Conservation (phyloP, 2,113 vertebrate genomes). For the Pseudorasbora parva region DNA sequence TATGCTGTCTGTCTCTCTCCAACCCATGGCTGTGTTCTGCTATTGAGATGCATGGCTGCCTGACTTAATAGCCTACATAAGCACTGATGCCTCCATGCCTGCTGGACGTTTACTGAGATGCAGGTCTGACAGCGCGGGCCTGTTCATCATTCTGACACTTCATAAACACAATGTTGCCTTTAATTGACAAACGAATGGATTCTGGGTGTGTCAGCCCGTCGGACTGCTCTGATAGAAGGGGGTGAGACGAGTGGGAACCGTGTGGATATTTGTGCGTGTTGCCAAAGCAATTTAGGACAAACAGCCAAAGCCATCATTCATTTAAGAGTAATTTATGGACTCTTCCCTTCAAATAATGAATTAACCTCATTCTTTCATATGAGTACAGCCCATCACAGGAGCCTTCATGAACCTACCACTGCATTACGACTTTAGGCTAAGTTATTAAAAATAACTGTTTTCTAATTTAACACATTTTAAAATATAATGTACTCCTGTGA, state of each 20-base stretch:
- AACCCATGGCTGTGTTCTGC: conserved; percentile 52
- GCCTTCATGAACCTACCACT: not conserved
- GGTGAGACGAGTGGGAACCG: not conserved
- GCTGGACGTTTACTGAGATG: conserved; percentile 37
- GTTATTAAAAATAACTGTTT: not conserved
- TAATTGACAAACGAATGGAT: conserved; percentile 57
- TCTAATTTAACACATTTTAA: not conserved
- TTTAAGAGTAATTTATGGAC: conserved; percentile 52
- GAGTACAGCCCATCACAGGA: not conserved
- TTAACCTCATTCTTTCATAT: conserved; percentile 25
- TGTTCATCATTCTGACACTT: conserved; percentile 58
- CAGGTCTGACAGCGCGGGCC: conserved; percentile 35
- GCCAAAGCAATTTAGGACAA: conserved; percentile 61
- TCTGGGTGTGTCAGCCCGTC: conserved; percentile 9
- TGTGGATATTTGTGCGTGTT: conserved; percentile 46
- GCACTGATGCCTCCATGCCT: conserved; percentile 51
- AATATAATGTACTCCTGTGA: not conserved
- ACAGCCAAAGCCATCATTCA: conserved; percentile 52
- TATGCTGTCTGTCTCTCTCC: conserved; percentile 43
- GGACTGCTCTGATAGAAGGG: not conserved
- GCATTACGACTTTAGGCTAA: not conserved
- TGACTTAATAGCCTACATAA: conserved; percentile 55
- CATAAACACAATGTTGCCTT: conserved; percentile 54
- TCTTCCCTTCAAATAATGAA: conserved; percentile 38
- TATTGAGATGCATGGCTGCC: conserved; percentile 50